Base-by-base conservation (phyloP, 2,113 vertebrate genomes). In the Sceloporus undulatus region DNA sequence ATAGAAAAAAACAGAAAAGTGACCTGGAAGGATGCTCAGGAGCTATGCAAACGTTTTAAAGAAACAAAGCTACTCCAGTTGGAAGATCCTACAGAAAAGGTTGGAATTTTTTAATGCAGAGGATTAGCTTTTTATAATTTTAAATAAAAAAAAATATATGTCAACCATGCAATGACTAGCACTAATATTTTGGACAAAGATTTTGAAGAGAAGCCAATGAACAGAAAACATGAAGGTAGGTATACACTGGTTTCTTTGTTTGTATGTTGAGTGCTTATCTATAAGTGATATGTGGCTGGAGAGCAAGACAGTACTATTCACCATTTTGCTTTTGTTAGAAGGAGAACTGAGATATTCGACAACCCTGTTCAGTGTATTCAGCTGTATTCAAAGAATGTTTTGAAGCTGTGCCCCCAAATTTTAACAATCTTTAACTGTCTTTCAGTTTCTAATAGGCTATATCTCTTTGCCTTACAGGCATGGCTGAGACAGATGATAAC, bases 401-500 rank as follows among this genome's bases (percentile, higher is more conserved):
- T 87, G 29, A 48, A 40, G 74, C 21, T 16, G 13, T 59, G n/a
- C 13, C 59, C 4, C 25, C 19, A 2, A 7, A 62, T n/a, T 82
- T 82, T 75, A 65, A 82, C 27, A 34, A 34, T 82, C 8, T 34
- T 80, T 16, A 29, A 23, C 23, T 76, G 29, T 89, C 2, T 66
- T 27, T 78, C 66, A 59, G 5, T 18, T 54, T 86, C 11, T 85
- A 59, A n/a, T 9, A 29, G n/a, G 8, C 8, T 83, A 5, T 27
- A 13, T 76, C 40, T 78, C 38, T 42, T 73, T 87, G 14, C 9
- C 25, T 59, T 80, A n/a, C 25, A 90, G 89, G 19, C 2, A 5
- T 90, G 89, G 89, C 23, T 90, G 38, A 56, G 73, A 80, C 23
- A 66, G 13, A 90, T 85, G 82, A 87, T 70, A 66, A 84, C 18